phyloP scores from a whole-genome alignment of 2,888 invertebrate genomes.

The Ophraella communa region DNA sequence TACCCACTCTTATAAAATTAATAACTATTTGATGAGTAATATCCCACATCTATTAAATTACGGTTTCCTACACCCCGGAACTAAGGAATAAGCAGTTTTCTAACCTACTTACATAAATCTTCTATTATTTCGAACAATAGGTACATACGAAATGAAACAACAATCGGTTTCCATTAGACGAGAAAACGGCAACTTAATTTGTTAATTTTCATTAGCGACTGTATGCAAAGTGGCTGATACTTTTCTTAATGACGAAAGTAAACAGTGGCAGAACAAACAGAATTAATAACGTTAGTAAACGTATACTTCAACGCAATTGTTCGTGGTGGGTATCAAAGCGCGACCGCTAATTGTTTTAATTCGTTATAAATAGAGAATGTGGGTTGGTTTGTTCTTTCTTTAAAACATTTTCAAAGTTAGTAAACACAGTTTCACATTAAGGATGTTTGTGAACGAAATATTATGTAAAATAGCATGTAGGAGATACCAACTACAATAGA shows the following conservation, averaged over 20 bases:
- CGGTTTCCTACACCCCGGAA: no score
- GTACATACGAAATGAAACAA: not conserved
- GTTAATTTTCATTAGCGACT: slow-evolving; percentile 10
- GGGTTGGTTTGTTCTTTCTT: not conserved
- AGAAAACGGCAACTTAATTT: slow-evolving; percentile 12
- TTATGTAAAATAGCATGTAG: not conserved
- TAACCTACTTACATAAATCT: not conserved
- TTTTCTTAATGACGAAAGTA: slow-evolving; percentile 30
- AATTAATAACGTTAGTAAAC: slow-evolving; percentile 42
- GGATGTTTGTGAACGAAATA: slow-evolving; percentile 22
- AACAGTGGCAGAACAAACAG: slow-evolving; percentile 30
- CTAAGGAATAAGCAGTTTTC: no score
- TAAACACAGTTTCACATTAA: slow-evolving; percentile 50
- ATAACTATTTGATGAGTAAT: no score
- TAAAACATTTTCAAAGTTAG: slow-evolving; percentile 47
- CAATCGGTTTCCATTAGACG: slow-evolving; percentile 4
- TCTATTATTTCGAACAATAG: not conserved
- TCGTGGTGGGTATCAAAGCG: slow-evolving; percentile 49
- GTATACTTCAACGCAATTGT: slow-evolving; percentile 48
- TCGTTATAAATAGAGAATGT: slow-evolving; percentile 47
- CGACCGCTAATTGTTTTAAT: slow-evolving; percentile 55
- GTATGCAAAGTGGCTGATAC: slow-evolving; percentile 32
- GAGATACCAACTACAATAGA: not conserved
- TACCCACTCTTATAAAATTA: no score
- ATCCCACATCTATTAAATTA: no score